phyloP scores from a whole-genome alignment of 2,888 invertebrate species.

The Pherbina coryleti region DNA sequence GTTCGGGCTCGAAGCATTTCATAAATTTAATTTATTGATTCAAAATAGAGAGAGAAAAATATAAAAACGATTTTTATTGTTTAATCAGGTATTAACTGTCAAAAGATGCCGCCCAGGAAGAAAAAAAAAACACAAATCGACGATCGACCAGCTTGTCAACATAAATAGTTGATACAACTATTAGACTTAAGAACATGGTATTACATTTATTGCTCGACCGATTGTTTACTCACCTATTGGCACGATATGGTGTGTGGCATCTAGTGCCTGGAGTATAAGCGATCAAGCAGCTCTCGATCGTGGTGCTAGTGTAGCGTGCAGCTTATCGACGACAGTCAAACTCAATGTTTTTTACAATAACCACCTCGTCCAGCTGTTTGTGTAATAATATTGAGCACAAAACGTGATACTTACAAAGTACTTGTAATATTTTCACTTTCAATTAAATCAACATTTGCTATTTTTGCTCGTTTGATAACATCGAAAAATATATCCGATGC shows the following conservation, averaged over 20 bases:
- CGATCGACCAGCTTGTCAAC: neutral
- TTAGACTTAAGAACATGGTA: neutral
- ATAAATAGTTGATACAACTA: neutral
- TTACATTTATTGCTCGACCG: neutral
- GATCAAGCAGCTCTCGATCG: neutral
- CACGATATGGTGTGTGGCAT: too few species aligned
- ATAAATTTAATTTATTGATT: conserved; percentile 33
- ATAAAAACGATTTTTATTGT: conserved; percentile 37
- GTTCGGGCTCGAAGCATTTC: neutral
- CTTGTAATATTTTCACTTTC: too few species aligned
- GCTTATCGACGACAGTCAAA: neutral
- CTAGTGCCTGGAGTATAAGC: neutral
- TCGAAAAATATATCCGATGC: too few species aligned
- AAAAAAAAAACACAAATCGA: neutral
- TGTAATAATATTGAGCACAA: too few species aligned
- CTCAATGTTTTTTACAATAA: neutral
- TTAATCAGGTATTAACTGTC: conserved; percentile 36
- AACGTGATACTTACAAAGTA: too few species aligned
- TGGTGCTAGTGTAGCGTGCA: neutral
- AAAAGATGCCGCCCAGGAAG: conserved; percentile 38
- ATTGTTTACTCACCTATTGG: neutral
- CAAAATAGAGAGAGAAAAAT: conserved; percentile 27
- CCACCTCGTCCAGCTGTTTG: too few species aligned
- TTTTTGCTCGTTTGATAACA: too few species aligned
- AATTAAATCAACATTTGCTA: too few species aligned